phyloP scores from a whole-genome alignment of 1,140 invertebrate species.

The Triops cancriformis region DNA sequence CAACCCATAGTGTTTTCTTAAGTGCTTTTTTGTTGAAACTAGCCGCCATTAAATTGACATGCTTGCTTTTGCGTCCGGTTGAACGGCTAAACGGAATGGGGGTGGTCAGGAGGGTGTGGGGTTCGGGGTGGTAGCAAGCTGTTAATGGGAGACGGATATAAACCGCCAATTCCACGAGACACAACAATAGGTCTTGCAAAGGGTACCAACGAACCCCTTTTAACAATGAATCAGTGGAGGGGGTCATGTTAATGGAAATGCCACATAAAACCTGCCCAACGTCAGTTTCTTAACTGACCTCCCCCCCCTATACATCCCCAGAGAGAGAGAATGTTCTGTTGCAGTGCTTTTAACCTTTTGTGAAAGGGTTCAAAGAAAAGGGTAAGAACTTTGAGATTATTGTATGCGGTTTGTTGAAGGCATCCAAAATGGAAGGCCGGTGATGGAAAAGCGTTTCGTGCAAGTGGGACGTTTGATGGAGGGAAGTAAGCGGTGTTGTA shows the following conservation, averaged over 20 bases:
- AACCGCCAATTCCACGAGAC: neutral
- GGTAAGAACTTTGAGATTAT: too few relatives aligned
- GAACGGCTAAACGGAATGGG: too few relatives aligned
- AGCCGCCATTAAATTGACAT: neutral
- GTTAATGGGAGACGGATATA: conserved; percentile 1
- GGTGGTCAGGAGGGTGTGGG: neutral
- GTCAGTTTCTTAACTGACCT: too few relatives aligned
- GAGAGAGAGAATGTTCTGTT: too few relatives aligned
- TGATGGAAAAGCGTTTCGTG: too few relatives aligned
- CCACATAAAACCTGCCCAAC: neutral
- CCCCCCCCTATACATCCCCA: too few relatives aligned
- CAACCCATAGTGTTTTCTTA: neutral
- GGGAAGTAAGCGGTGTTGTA: too few relatives aligned
- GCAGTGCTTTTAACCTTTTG: too few relatives aligned
- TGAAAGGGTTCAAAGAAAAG: too few relatives aligned
- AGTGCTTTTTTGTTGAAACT: neutral
- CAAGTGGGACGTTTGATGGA: too few relatives aligned
- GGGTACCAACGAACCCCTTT: neutral
- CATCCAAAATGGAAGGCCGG: too few relatives aligned
- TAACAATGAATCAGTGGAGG: neutral
- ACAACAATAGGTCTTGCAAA: neutral
- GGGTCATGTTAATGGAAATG: neutral
- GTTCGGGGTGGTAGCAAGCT: neutral
- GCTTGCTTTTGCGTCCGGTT: neutral
- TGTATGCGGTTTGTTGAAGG: too few relatives aligned